Percentiles rank a stretch among this genome's conserved stretches.
These are phyloP conservation scores for Chaetophractus vellerosus DNA, from an alignment of 2,797 vertebrate genomes.

Conservation along the genomic window DNA sequence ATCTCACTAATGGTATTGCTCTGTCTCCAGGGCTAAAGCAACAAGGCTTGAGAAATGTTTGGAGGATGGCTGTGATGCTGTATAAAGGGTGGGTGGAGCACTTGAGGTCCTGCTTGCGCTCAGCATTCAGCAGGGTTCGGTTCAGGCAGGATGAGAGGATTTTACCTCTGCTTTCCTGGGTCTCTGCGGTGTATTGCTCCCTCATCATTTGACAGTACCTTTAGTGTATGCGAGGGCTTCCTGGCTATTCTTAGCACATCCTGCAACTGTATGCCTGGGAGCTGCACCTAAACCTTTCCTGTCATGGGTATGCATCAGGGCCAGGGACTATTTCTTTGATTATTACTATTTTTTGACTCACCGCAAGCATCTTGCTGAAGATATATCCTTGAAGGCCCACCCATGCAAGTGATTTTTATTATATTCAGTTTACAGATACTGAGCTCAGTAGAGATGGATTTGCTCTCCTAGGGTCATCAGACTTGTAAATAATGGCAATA, in stretches of 20 bases:
- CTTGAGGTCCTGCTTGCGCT: background rate
- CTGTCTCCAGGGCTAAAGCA: background rate
- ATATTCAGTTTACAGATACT: background rate
- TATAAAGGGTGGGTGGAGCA: background rate
- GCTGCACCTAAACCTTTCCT: background rate
- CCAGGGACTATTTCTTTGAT: background rate
- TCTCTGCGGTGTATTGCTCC: background rate
- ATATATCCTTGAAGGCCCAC: background rate
- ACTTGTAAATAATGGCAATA: background rate
- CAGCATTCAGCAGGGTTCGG: background rate
- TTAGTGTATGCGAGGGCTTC: background rate
- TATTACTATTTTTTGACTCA: background rate
- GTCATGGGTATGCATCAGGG: background rate
- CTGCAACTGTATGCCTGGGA: background rate
- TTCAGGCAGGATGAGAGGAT: background rate
- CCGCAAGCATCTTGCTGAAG: background rate
- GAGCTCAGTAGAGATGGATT: background rate
- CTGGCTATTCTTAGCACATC: background rate
- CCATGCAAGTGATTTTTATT: background rate
- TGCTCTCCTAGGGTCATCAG: background rate
- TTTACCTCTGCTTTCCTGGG: background rate
- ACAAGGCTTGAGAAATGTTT: background rate
- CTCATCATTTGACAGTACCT: background rate
- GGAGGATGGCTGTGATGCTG: background rate
- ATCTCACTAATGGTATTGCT: background rate